Base-by-base conservation (phyloP, 2,797 vertebrate species). In the Meda fulgida region DNA sequence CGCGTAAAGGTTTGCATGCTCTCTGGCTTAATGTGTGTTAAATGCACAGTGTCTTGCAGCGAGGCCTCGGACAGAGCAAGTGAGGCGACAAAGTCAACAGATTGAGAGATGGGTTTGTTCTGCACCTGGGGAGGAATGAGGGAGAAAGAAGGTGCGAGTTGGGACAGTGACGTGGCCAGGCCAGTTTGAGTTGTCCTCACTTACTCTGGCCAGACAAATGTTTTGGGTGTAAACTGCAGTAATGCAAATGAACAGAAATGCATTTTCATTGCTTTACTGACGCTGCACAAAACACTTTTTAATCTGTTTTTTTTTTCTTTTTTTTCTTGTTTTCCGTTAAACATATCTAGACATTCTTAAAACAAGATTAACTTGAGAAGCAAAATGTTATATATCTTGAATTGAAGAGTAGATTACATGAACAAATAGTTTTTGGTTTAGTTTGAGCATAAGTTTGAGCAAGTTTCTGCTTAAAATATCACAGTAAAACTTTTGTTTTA, bases 31-130 rank as follows among this genome's bases (percentile, higher is more conserved):
- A 94, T 91, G 91, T 92, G 90, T 91, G 94, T 89, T 93, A 92
- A 93, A 94, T 92, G 91, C 92, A 91, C 88, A 90, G 80, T 89
- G 85, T 90, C 92, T 90, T 91, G 93, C 90, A 89, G 91, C 91
- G 40, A 89, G 90, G 92, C 91, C 89, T 87, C 87, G 76, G 85
- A 87, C 85, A 80, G 80, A 48, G 88, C 83, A 82, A 85, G 53
- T 92, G 90, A 90, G 93, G 92, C 90, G 92, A 93, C 91, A 92
- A 93, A 63, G 77, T 89, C 88, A 93, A 93, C 91, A 92, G 87
- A 75, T 88, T 84, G 88, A 93, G 66, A 92, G 92, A 92, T 92
- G 92, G 84, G 91, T 91, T 90, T 89, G 86, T 91, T 90, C 87
- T 89, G 92, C 94, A 94, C 94, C 94, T 95, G 95, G 93, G 90